Conservation (phyloP, 2,797 vertebrate genomes). For the Mareca strepera region DNA sequence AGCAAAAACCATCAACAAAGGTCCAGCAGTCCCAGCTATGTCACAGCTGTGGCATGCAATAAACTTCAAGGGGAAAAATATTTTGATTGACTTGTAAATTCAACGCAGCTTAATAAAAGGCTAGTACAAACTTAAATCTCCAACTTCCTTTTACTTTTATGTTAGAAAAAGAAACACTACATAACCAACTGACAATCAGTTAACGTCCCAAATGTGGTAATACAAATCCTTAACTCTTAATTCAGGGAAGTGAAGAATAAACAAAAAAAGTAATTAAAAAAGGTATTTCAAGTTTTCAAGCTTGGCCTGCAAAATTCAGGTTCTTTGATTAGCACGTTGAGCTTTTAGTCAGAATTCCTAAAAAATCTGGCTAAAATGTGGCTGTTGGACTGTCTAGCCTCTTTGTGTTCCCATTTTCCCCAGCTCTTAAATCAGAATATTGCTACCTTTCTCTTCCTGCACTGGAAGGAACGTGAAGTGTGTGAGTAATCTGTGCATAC, state of each 20-base stretch:
- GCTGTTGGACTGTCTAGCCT: background rate
- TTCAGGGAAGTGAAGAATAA: no score
- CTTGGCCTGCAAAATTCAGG: background rate
- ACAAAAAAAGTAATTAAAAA: background rate
- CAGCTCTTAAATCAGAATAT: background rate
- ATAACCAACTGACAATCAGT: background rate
- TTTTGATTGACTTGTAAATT: background rate
- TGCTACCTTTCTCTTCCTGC: background rate
- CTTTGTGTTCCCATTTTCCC: background rate
- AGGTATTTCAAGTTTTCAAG: background rate
- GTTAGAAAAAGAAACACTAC: background rate
- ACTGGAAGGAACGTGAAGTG: background rate
- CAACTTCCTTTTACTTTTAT: background rate
- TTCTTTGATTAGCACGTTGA: background rate
- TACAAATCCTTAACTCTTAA: background rate
- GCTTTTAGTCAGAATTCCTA: background rate
- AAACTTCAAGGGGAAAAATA: background rate
- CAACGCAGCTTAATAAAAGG: background rate
- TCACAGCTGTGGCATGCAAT: background rate
- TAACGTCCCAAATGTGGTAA: background rate
- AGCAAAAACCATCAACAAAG: background rate
- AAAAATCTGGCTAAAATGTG: background rate
- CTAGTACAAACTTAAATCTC: background rate
- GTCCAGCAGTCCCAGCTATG: background rate
- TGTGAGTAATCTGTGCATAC: background rate